These are phyloP conservation scores for Mus pahari DNA, from an alignment of 2,113 vertebrate species.

Conservation along the genomic window DNA sequence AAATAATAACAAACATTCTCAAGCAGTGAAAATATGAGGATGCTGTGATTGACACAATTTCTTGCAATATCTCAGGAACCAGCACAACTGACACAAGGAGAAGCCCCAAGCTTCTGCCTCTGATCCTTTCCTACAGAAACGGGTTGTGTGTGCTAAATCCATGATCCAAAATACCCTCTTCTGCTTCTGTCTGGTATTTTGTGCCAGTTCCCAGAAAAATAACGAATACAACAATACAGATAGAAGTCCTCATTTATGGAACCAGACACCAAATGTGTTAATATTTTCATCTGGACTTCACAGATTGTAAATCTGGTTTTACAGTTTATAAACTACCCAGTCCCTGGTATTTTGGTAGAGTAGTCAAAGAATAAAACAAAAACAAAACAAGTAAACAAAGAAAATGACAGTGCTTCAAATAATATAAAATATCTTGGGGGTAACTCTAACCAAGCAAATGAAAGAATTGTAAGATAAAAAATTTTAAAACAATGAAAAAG, in stretches of 20 bases:
- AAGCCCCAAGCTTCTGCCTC: background rate
- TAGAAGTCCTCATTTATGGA: background rate
- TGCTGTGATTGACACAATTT: background rate
- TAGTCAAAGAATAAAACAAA: background rate
- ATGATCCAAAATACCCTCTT: background rate
- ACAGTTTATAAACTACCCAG: background rate
- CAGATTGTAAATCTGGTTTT: background rate
- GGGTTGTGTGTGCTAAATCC: background rate
- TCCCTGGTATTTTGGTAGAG: background rate
- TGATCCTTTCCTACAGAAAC: background rate
- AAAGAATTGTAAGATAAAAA: background rate
- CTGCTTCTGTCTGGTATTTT: background rate
- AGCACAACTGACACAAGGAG: background rate
- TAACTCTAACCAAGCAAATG: background rate
- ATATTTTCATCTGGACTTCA: background rate
- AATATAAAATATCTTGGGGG: background rate
- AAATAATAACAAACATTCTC: background rate
- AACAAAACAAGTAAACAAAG: background rate
- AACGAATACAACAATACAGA: background rate
- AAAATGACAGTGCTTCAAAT: background rate
- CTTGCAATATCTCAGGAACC: background rate
- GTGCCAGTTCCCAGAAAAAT: background rate
- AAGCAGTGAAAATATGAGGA: constrained; percentile 2
- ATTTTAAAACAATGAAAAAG: background rate
- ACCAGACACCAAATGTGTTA: background rate